Evolutionary conservation across 2,888 invertebrate genomes (phyloP).

Genomic region (Dendrolimus pini): DNA sequence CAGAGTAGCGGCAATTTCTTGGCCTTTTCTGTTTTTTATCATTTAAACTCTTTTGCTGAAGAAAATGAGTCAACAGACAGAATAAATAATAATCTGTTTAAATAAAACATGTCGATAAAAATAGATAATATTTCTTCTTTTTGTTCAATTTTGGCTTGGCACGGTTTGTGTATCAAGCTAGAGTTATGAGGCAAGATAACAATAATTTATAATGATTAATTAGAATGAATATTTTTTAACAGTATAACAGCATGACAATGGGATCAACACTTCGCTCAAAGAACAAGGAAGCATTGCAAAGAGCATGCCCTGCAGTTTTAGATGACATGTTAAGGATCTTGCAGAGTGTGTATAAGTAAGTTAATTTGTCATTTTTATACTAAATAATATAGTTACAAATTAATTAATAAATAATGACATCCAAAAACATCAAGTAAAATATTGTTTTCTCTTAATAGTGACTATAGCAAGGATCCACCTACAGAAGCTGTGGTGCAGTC

Average conservation of each 20-base stretch:
- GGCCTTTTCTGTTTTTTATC: no score
- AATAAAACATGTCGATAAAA: no score
- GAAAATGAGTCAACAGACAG: no score
- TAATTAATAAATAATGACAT: no score
- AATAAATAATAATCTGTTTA: no score
- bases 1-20: no score
- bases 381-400: no score
- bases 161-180: neutral
- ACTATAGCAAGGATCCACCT: constrained; percentile 46
- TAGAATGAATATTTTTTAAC: constrained; percentile 9
- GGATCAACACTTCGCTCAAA: constrained; percentile 48
- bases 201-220: no score
- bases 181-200: no score
- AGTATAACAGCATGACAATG: constrained; percentile 73
- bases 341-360: constrained; percentile 57
- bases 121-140: neutral
- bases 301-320: constrained; percentile 59
- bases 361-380: constrained; percentile 5
- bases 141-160: no score
- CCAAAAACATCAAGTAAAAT: neutral
- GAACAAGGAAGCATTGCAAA: constrained; percentile 50
- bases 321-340: constrained; percentile 60
- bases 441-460: constrained; percentile 19
- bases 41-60: no score
- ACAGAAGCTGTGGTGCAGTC: constrained; percentile 40